phyloP scores from a whole-genome alignment of 2,888 invertebrate species.

The Glaucopsyche alexis region DNA sequence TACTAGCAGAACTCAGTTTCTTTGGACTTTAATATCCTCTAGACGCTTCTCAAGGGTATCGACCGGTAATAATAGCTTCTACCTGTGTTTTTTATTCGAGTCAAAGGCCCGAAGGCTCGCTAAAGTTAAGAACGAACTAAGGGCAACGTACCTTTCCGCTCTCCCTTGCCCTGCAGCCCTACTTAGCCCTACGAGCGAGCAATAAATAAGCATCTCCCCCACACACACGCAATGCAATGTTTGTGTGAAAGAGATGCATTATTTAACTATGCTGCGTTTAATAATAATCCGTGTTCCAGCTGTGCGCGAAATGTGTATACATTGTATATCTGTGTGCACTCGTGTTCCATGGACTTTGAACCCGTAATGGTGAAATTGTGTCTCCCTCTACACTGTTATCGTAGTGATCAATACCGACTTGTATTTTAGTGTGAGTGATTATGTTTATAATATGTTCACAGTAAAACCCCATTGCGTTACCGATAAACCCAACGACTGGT shows the following conservation, averaged over 20 bases:
- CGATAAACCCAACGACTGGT: conserved; percentile 5
- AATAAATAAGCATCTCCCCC: conserved; percentile 59
- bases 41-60: conserved; percentile 73
- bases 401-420: conserved; percentile 56
- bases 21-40: conserved; percentile 56
- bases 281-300: conserved; percentile 58
- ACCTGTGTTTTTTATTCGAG: conserved; percentile 76
- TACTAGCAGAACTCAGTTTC: conserved; percentile 13
- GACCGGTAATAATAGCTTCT: conserved; percentile 64
- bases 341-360: conserved; percentile 74
- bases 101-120: conserved; percentile 71
- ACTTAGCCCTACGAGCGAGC: conserved; percentile 69
- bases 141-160: conserved; percentile 76
- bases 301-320: conserved; percentile 62
- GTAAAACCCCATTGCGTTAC: conserved; percentile 1
- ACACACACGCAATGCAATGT: conserved; percentile 53
- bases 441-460: conserved; percentile 12
- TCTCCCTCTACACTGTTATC: conserved; percentile 57
- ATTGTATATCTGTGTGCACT: conserved; percentile 54
- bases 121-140: conserved; percentile 64
- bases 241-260: conserved; percentile 72
- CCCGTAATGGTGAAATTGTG: conserved; percentile 67
- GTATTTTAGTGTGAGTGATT: conserved; percentile 31
- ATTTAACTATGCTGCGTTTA: conserved; percentile 58
- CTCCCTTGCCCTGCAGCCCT: conserved; percentile 79